These are phyloP conservation scores for Trinorchestia longiramus DNA, from an alignment of 1,140 invertebrate species.

Conservation along the genomic window DNA sequence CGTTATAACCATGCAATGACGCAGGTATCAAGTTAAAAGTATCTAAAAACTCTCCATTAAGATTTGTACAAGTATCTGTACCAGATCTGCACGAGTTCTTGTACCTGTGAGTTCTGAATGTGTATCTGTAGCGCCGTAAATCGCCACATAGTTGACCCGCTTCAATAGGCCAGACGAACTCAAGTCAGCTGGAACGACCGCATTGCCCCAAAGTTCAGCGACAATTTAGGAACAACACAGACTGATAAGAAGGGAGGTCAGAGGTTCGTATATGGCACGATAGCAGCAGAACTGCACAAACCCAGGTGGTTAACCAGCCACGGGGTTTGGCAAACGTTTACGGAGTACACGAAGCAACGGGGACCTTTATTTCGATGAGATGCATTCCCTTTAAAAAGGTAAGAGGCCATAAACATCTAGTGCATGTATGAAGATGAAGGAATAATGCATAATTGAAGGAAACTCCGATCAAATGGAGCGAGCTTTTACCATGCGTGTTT, in stretches of 20 bases:
- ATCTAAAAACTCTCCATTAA: neutral
- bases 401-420: neutral
- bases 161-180: neutral
- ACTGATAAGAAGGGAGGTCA: neutral
- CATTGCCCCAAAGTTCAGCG: neutral
- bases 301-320: neutral
- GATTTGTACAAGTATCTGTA: neutral
- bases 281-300: neutral
- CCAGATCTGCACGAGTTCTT: too few species aligned
- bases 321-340: neutral
- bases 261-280: constrained; percentile 17
- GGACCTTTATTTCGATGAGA: neutral
- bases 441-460: neutral
- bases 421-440: neutral
- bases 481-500: neutral
- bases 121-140: too few species aligned
- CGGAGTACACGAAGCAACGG: neutral
- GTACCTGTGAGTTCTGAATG: too few species aligned
- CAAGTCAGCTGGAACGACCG: neutral
- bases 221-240: neutral
- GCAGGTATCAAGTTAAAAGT: neutral
- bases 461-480: neutral
- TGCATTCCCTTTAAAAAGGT: neutral
- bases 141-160: neutral
- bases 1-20: neutral